phyloP scores from a whole-genome alignment of 2,888 invertebrate species.

The Oasisia sp. region DNA sequence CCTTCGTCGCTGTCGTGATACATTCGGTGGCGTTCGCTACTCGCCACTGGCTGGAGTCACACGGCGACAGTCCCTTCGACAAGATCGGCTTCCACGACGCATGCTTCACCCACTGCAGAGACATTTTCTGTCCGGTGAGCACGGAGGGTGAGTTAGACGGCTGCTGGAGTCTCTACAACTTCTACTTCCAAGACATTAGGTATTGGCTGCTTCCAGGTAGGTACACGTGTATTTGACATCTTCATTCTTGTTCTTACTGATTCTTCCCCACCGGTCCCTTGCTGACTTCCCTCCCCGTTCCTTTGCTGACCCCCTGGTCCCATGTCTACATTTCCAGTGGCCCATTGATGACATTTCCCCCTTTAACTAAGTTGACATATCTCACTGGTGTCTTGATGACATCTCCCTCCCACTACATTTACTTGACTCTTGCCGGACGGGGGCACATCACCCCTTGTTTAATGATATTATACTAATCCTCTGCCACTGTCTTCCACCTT shows the following conservation, averaged over 20 bases:
- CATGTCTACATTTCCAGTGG: too few relatives aligned
- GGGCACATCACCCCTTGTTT: too few relatives aligned
- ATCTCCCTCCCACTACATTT: too few relatives aligned
- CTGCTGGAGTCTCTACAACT: slow-evolving; percentile 31
- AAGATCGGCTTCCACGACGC: slow-evolving; percentile 40
- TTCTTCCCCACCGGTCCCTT: background rate
- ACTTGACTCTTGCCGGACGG: too few relatives aligned
- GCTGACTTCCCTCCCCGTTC: too few relatives aligned
- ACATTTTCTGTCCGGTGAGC: slow-evolving; percentile 36
- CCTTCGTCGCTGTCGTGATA: slow-evolving; percentile 29
- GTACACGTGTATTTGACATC: background rate
- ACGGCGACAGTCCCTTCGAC: slow-evolving; percentile 38
- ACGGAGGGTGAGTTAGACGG: slow-evolving; percentile 35
- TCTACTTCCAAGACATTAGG: slow-evolving; percentile 28
- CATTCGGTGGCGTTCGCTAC: slow-evolving; percentile 37
- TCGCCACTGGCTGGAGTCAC: slow-evolving; percentile 39
- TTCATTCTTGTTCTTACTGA: background rate
- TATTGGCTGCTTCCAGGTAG: slow-evolving; percentile 32
- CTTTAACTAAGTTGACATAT: too few relatives aligned
- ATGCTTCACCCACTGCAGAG: slow-evolving; percentile 38
- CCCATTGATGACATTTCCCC: too few relatives aligned
- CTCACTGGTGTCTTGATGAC: too few relatives aligned
- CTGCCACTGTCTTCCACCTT: too few relatives aligned
- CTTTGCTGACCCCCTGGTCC: too few relatives aligned
- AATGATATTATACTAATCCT: too few relatives aligned